Evolutionary conservation across 2,797 vertebrate species (phyloP), one percentile per base, ranked within the genome.

Genomic region (Neoniphon sammara): DNA sequence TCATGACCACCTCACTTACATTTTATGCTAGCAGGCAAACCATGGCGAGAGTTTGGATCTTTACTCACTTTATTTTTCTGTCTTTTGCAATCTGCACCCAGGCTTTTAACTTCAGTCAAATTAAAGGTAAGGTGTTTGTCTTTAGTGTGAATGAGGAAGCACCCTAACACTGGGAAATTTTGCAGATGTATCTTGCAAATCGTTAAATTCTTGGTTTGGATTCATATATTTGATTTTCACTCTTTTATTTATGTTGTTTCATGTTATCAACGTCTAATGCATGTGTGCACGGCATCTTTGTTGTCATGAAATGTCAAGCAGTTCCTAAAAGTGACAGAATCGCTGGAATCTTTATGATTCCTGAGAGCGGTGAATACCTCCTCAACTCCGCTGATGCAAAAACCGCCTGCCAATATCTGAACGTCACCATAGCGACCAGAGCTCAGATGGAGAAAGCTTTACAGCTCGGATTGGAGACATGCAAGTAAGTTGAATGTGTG

Each of bases 401-500:
- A 34, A 85, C 63, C 0, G 88, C 90, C 59, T 95, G 94, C 44
- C 56, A 59, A 0, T 65, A 7, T 56, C 79, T 90, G 23, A 81
- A 89, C n/a, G 83, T 77, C 70, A 88, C 88, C 68, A 88, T 95
- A 2, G 94, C 94, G 0, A 90, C 90, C 5, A 55, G 0, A 18
- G 65, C n/a, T 27, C 92, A 94, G 62, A 70, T 95, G 75, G 58
- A 90, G 52, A 69, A 17, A 15, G 94, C 93, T 0, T 0, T 87
- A 0, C 68, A 39, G 53, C 60, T 25, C 0, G 93, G 94, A 4
- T 86, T 94, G 70, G 78, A 95, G 82, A 92, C 83, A 0, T 95
- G 94, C 94, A 94, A 90, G 94, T 95, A 91, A n/a, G 84, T 39
- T 7, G 8, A 52, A 30, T 12, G 39, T 12, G 39, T 42, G 36